These are phyloP conservation scores for Holothuria leucospilota DNA, from an alignment of 53 echinoderm and acorn worm genomes.

Conservation along the genomic window DNA sequence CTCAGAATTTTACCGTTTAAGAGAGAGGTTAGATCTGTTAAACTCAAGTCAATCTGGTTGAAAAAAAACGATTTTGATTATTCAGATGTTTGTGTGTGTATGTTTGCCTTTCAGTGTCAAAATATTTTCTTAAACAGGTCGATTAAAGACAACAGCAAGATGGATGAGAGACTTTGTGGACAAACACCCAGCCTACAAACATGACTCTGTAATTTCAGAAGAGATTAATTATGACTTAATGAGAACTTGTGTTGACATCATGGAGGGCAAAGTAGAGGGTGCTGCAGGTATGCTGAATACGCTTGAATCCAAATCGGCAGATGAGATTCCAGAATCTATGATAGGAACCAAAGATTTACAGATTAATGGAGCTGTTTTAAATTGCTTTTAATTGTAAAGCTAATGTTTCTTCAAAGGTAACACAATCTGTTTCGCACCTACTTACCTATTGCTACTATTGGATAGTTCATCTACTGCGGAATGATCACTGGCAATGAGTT, in stretches of 20 bases:
- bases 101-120: too few relatives aligned
- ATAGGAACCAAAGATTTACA: constrained; percentile 39
- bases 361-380: constrained; percentile 1
- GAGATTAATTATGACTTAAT: constrained; percentile 87
- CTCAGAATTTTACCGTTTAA: too few relatives aligned
- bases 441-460: too few relatives aligned
- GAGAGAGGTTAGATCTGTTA: not conserved
- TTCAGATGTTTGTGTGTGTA: too few relatives aligned
- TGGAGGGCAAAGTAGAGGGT: constrained; percentile 63
- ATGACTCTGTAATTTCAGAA: constrained; percentile 91
- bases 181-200: constrained; percentile 86
- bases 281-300: constrained; percentile 71
- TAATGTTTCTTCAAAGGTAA: too few relatives aligned
- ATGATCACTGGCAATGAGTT: too few relatives aligned
- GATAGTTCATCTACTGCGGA: too few relatives aligned
- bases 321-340: constrained; percentile 76
- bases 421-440: too few relatives aligned
- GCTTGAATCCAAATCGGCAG: constrained; percentile 59
- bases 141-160: constrained; percentile 75
- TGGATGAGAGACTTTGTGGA: constrained; percentile 89
- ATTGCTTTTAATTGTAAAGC: too few relatives aligned
- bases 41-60: not conserved
- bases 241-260: constrained; percentile 73
- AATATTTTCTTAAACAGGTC: constrained; percentile 59
- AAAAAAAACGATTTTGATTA: too few relatives aligned